phyloP scores from a whole-genome alignment of 2,888 invertebrate genomes.

The Synanthedon formicaeformis region DNA sequence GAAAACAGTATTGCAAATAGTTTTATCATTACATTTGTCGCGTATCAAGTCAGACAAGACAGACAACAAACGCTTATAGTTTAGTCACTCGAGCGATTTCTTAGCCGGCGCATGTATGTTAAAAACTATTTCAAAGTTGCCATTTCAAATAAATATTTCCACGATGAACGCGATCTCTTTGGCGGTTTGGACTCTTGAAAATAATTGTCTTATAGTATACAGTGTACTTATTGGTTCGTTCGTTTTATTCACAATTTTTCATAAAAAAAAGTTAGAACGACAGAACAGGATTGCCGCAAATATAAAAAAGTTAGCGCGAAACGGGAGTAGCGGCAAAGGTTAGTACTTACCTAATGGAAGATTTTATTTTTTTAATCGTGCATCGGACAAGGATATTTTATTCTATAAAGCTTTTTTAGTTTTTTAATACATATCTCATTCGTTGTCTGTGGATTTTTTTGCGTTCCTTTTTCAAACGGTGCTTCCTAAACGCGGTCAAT shows the following conservation, averaged over 20 bases:
- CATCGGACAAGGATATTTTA: neutral
- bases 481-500: too few species aligned
- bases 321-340: slow-evolving; percentile 33
- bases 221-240: slow-evolving; percentile 45
- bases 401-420: neutral
- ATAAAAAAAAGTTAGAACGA: slow-evolving; percentile 48
- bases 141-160: neutral
- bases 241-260: slow-evolving; percentile 45
- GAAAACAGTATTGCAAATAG: neutral
- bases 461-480: too few species aligned
- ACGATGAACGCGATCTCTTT: slow-evolving; percentile 55
- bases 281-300: slow-evolving; percentile 28
- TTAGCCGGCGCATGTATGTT: neutral
- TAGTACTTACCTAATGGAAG: slow-evolving; percentile 9
- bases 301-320: slow-evolving; percentile 34
- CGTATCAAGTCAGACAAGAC: neutral
- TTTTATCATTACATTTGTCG: neutral
- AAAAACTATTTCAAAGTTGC: neutral
- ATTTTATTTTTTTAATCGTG: neutral
- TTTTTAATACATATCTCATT: too few species aligned
- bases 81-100: neutral
- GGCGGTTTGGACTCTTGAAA: slow-evolving; percentile 51
- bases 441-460: too few species aligned
- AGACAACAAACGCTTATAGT: neutral
- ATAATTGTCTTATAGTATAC: slow-evolving; percentile 56